Evolutionary conservation across 1,140 invertebrate species (phyloP).

Genomic region (Brachionus angularis): DNA sequence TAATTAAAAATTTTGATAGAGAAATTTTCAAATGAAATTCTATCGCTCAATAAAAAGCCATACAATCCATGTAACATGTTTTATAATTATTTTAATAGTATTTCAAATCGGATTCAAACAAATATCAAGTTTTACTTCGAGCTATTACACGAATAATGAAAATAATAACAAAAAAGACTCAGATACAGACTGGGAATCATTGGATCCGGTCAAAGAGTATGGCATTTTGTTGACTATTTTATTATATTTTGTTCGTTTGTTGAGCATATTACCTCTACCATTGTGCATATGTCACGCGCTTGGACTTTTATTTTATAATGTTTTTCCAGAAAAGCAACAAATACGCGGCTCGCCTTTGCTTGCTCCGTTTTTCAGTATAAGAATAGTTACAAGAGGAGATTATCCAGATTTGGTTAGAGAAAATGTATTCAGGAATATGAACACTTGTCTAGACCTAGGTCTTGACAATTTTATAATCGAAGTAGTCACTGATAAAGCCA

Average conservation of each 20-base stretch:
- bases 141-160: background rate
- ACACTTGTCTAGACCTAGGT: slow-evolving; percentile 79
- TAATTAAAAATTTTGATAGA: no score
- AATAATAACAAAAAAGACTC: background rate
- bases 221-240: slow-evolving; percentile 43
- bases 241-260: slow-evolving; percentile 47
- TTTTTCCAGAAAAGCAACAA: slow-evolving; percentile 85
- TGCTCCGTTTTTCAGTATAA: slow-evolving; percentile 89
- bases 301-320: slow-evolving; percentile 84
- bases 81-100: background rate
- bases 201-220: slow-evolving; percentile 15
- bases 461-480: slow-evolving; percentile 94
- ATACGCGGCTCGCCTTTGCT: slow-evolving; percentile 81
- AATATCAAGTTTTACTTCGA: background rate
- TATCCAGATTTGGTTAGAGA: slow-evolving; percentile 81
- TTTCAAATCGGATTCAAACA: background rate
- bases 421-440: slow-evolving; percentile 82
- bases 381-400: slow-evolving; percentile 89
- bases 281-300: slow-evolving; percentile 67
- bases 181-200: background rate
- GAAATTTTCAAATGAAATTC: no score
- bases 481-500: slow-evolving; percentile 86
- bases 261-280: slow-evolving; percentile 48
- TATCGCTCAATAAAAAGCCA: no score
- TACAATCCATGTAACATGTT: no score